These are phyloP conservation scores for Propithecus coquereli DNA, from an alignment of 2,113 vertebrate genomes.

Conservation along the genomic window DNA sequence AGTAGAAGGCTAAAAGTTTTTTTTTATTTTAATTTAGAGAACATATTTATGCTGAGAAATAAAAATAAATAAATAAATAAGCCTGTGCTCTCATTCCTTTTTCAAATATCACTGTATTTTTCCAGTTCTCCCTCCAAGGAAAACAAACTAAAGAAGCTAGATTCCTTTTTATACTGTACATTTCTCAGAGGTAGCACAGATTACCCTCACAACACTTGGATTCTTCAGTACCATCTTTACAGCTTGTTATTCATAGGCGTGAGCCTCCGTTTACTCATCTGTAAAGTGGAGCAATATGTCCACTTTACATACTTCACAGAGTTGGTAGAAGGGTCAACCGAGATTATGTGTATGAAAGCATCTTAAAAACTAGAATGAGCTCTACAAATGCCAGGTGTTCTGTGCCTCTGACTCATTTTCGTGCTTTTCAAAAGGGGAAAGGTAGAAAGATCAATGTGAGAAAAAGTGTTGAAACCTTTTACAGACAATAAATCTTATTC, in stretches of 20 bases:
- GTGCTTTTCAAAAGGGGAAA: neutral
- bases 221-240: neutral
- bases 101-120: neutral
- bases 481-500: slow-evolving; percentile 51
- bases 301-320: neutral
- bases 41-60: slow-evolving; percentile 3
- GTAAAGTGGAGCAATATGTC: neutral
- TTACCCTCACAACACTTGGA: neutral
- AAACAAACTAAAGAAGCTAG: neutral
- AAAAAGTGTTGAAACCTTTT: slow-evolving; percentile 35
- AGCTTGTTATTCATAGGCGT: neutral
- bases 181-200: neutral
- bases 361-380: neutral
- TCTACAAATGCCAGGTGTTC: neutral
- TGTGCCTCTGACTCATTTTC: neutral
- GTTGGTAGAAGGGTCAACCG: neutral
- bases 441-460: slow-evolving; percentile 35
- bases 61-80: slow-evolving; percentile 18
- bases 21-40: neutral
- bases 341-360: neutral
- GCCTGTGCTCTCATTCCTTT: neutral
- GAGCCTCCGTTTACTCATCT: neutral
- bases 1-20: neutral
- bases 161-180: neutral
- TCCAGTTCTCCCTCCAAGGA: neutral